Percentiles rank a stretch among this genome's conserved stretches.
phyloP scores from a whole-genome alignment of 1,140 invertebrate genomes.

The Habropoda laboriosa region DNA sequence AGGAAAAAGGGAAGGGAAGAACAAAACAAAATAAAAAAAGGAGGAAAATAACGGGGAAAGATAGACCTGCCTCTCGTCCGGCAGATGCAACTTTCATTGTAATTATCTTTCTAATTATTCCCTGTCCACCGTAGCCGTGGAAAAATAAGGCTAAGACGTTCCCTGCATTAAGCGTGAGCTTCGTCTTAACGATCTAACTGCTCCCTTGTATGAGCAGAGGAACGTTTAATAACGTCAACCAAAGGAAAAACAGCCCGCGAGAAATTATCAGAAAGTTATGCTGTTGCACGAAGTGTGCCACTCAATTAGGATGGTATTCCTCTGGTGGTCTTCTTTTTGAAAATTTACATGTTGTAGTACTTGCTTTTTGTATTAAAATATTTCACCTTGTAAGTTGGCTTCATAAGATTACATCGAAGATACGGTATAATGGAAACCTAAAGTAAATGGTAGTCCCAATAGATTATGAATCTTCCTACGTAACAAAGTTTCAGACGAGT shows the following conservation, averaged over 20 bases:
- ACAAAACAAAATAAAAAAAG: not conserved
- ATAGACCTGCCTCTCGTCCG: constrained; percentile 20
- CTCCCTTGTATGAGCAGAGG: not conserved
- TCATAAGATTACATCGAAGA: too few species aligned
- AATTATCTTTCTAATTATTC: constrained; percentile 64
- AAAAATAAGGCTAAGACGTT: constrained; percentile 9
- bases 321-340: too few species aligned
- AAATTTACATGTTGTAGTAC: too few species aligned
- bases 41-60: constrained; percentile 8
- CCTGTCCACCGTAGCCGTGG: constrained; percentile 7
- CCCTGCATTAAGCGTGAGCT: constrained; percentile 9
- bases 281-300: too few species aligned
- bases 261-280: too few species aligned
- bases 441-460: too few species aligned
- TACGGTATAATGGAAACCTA: too few species aligned
- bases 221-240: not conserved
- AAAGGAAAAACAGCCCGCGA: not conserved
- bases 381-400: too few species aligned
- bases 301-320: too few species aligned
- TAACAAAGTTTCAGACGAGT: too few species aligned
- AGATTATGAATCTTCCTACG: too few species aligned
- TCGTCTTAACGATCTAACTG: constrained; percentile 16
- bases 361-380: too few species aligned
- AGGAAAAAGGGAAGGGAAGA: not conserved
- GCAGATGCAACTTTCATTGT: constrained; percentile 49